Conservation (phyloP, 2,113 vertebrate genomes). For the Cheirogaleus medius region DNA sequence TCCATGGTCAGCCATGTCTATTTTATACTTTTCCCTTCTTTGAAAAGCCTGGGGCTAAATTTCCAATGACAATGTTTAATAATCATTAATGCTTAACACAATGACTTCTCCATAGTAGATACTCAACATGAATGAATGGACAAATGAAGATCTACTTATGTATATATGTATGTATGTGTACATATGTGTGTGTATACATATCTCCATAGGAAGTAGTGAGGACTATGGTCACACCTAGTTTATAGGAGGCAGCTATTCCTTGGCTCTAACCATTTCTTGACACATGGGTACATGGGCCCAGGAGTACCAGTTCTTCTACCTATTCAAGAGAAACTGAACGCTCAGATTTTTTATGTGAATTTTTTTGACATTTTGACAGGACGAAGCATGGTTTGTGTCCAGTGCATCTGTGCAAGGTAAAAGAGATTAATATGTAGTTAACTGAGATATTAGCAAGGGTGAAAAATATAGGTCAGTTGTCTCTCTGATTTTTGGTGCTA, state of each 20-base stretch:
- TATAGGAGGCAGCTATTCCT: neutral
- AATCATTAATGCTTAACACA: neutral
- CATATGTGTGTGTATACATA: fast-evolving
- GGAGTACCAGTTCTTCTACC: neutral
- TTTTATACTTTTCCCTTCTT: neutral
- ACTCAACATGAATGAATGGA: neutral
- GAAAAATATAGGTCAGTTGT: neutral
- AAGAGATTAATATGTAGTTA: neutral
- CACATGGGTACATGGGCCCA: neutral
- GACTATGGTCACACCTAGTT: neutral
- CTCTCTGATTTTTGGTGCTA: neutral
- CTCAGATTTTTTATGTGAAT: neutral
- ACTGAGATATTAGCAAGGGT: neutral
- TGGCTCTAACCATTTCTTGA: neutral
- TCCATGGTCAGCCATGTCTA: neutral
- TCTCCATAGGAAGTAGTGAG: neutral
- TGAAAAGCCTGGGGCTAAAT: neutral
- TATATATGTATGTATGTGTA: too few relatives aligned
- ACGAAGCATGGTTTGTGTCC: neutral
- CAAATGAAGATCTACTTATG: neutral
- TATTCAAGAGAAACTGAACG: neutral
- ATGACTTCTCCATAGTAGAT: neutral
- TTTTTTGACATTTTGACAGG: neutral
- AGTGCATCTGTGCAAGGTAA: neutral
- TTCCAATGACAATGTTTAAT: neutral